phyloP scores from a whole-genome alignment of 2,113 vertebrate genomes.

The Xiphias gladius region DNA sequence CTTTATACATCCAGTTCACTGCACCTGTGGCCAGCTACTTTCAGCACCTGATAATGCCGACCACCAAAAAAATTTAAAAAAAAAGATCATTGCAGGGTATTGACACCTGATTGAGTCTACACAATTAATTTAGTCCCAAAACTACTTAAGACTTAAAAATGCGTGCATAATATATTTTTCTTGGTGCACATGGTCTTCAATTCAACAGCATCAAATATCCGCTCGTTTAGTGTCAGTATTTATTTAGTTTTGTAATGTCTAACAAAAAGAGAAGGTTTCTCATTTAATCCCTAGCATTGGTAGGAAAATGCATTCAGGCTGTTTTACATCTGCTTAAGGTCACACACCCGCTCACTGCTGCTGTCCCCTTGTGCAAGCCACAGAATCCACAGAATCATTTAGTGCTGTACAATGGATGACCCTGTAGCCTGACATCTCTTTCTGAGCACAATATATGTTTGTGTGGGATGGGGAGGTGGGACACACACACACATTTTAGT shows the following conservation, averaged over 20 bases:
- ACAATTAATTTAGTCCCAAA: neutral
- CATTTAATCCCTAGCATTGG: neutral
- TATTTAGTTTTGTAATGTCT: neutral
- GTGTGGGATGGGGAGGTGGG: neutral
- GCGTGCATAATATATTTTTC: neutral
- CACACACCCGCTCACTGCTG: constrained; percentile 1
- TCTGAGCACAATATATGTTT: neutral
- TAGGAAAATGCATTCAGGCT: neutral
- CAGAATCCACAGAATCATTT: neutral
- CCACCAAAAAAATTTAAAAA: neutral
- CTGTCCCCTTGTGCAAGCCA: constrained; percentile 15
- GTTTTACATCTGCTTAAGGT: constrained; percentile 4
- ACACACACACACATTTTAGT: neutral
- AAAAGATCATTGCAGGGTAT: neutral
- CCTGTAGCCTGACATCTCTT: neutral
- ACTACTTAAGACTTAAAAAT: neutral
- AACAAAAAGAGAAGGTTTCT: neutral
- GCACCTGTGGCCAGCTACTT: constrained; percentile 3
- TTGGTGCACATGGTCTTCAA: constrained; percentile 14
- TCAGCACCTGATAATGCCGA: neutral
- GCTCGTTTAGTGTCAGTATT: neutral
- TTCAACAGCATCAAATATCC: constrained; percentile 1
- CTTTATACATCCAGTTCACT: constrained; percentile 29
- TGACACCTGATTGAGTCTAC: neutral
- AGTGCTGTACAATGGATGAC: neutral